These are phyloP conservation scores for Stegostoma tigrinum DNA, from an alignment of 2,113 vertebrate genomes.

Conservation along the genomic window DNA sequence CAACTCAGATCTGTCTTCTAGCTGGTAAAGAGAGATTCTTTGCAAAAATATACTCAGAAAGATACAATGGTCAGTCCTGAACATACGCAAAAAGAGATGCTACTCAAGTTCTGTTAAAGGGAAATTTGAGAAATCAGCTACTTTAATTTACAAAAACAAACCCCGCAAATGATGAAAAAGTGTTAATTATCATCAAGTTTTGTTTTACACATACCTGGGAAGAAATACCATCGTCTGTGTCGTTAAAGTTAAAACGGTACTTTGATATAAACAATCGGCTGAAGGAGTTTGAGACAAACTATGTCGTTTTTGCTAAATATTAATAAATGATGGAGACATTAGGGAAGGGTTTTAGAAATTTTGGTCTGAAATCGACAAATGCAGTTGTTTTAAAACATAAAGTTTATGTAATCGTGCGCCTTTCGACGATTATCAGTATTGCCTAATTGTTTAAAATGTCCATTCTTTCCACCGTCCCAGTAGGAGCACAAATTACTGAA, in stretches of 20 bases:
- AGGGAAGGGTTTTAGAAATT: neutral
- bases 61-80: neutral
- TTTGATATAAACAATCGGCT: neutral
- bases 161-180: neutral
- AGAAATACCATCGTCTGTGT: neutral
- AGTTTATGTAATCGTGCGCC: neutral
- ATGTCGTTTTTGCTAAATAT: neutral
- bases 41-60: neutral
- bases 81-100: neutral
- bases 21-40: neutral
- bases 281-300: neutral
- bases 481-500: neutral
- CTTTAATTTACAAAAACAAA: neutral
- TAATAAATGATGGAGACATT: neutral
- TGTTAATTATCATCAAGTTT: neutral
- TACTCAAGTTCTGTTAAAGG: neutral
- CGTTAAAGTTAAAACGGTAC: neutral
- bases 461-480: neutral
- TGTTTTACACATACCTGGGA: neutral
- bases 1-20: neutral
- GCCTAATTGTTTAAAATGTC: neutral
- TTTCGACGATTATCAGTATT: neutral
- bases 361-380: neutral
- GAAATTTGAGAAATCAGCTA: neutral
- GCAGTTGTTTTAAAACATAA: neutral